Evolutionary conservation across 2,888 invertebrate species (phyloP).

Genomic region (Nysson spinosus): DNA sequence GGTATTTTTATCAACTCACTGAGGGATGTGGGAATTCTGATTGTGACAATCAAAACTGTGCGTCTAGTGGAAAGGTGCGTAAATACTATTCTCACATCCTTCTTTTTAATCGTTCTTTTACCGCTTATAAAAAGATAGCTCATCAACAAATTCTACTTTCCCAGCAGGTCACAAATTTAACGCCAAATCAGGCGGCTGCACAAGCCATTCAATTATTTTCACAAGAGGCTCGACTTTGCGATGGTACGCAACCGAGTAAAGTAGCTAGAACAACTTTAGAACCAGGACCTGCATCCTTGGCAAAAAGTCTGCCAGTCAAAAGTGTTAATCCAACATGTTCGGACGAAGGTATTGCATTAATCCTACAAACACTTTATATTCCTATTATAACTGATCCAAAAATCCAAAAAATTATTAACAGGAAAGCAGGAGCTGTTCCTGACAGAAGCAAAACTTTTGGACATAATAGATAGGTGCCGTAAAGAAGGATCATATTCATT

Average conservation of each 20-base stretch:
- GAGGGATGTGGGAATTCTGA: slow-evolving; percentile 94
- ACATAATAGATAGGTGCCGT: slow-evolving; percentile 87
- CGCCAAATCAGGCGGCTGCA: slow-evolving; percentile 94
- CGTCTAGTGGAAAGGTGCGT: slow-evolving; percentile 90
- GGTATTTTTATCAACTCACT: slow-evolving; percentile 94
- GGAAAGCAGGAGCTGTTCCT: slow-evolving; percentile 79
- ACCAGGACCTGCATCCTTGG: slow-evolving; percentile 72
- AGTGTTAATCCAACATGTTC: slow-evolving; percentile 75
- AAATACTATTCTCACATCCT: not conserved
- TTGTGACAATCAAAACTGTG: slow-evolving; percentile 92
- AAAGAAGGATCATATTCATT: slow-evolving; percentile 84
- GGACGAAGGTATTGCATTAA: slow-evolving; percentile 70
- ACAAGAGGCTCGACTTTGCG: slow-evolving; percentile 90
- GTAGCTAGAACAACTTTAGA: slow-evolving; percentile 82
- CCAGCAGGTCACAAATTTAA: slow-evolving; percentile 83
- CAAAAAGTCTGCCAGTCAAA: slow-evolving; percentile 74
- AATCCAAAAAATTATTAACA: slow-evolving; percentile 56
- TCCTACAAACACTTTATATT: slow-evolving; percentile 16
- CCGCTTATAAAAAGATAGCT: not conserved
- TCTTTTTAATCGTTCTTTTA: not conserved
- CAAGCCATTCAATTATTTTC: slow-evolving; percentile 92
- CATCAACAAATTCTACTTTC: slow-evolving; percentile 36
- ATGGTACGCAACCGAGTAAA: slow-evolving; percentile 84
- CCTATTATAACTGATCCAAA: not conserved
- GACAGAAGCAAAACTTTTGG: slow-evolving; percentile 86